Evolutionary conservation across 1,140 invertebrate genomes (phyloP), one percentile per base, ranked within the genome.

Genomic region (Protaetia brevitarsis): DNA sequence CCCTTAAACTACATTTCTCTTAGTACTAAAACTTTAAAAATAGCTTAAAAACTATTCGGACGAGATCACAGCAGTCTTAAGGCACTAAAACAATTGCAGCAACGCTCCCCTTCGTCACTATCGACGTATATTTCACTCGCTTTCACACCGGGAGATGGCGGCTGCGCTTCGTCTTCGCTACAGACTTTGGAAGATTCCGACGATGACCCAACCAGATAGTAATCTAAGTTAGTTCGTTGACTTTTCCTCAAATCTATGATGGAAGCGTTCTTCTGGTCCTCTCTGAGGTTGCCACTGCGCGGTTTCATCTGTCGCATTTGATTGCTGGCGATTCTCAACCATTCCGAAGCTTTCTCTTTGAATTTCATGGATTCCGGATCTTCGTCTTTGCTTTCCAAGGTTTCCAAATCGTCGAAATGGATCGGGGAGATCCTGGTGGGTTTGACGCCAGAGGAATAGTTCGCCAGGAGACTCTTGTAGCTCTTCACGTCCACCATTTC

Each of bases 231-330:
- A 16, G 41, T 51, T 7, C 26, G 5, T 26, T 51, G 41, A 23
- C 41, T 51, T 23, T 51, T 51, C n/a, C 41, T 51, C 41, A 51
- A 23, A 19, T 51, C 41, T 13, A 51, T 51, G 7, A 51, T 51
- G 7, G 41, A 51, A 23, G 13, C 41, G 11, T 51, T 51, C 2
- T 51, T 51, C 26, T 51, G 41, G 26, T 23, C 26, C 4, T 23
- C 19, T 11, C 41, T 51, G 21, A 23, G 5, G 19, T 10, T 51
- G 6, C 26, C 41, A 23, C 7, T 26, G 19, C 26, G 21, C 13
- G 8, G 8, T 23, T 0, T 23, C 1, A 10, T 23, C 19, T 51
- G 41, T 23, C 5, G 10, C 26, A 26, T 10, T 51, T 51, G 16
- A 13, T 8, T 23, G 1, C 19, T 3, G 13, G 6, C 41, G 6